phyloP scores from a whole-genome alignment of 92 coral and sea anemone genomes.

The Plumapathes pennacea region DNA sequence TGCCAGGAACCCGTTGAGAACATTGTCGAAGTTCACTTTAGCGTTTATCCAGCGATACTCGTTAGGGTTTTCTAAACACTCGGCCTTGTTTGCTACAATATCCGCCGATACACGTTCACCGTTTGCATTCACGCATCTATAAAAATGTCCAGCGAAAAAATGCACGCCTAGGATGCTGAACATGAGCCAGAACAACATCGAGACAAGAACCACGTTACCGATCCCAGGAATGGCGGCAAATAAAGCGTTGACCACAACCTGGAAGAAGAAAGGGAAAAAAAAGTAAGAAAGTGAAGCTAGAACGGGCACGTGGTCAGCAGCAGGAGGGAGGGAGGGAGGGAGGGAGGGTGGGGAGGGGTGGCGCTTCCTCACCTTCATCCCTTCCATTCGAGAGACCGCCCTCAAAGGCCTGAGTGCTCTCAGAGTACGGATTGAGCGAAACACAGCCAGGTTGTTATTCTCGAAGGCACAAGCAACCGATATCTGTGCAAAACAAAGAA shows the following conservation, averaged over 20 bases:
- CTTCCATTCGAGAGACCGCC: conserved; percentile 88
- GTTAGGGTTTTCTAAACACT: conserved; percentile 37
- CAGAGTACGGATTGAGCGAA: conserved; percentile 86
- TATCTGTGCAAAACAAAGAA: conserved; percentile 32
- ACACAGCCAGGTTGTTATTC: conserved; percentile 73
- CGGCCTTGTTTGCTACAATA: conserved; percentile 50
- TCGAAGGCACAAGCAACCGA: conserved; percentile 72
- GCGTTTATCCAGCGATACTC: conserved; percentile 76
- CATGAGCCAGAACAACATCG: conserved; percentile 68
- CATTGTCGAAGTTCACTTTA: conserved; percentile 85
- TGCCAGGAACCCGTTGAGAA: conserved; percentile 74
- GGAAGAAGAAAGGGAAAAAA: conserved; percentile 13
- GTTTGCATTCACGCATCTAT: conserved; percentile 48
- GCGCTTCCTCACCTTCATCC: conserved; percentile 89
- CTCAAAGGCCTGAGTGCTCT: conserved; percentile 87
- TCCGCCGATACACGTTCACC: conserved; percentile 16
- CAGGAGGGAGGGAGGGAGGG: neutral
- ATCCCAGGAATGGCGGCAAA: conserved; percentile 80
- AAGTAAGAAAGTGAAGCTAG: conserved; percentile 11
- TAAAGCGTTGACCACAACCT: conserved; percentile 81
- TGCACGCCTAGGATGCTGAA: conserved; percentile 72
- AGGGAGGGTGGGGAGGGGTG: no score
- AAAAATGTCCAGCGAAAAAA: conserved; percentile 71
- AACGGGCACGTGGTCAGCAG: conserved; percentile 7
- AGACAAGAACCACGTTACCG: conserved; percentile 65